These are phyloP conservation scores for Formica selysi DNA, from an alignment of 1,140 invertebrate species.

Conservation along the genomic window DNA sequence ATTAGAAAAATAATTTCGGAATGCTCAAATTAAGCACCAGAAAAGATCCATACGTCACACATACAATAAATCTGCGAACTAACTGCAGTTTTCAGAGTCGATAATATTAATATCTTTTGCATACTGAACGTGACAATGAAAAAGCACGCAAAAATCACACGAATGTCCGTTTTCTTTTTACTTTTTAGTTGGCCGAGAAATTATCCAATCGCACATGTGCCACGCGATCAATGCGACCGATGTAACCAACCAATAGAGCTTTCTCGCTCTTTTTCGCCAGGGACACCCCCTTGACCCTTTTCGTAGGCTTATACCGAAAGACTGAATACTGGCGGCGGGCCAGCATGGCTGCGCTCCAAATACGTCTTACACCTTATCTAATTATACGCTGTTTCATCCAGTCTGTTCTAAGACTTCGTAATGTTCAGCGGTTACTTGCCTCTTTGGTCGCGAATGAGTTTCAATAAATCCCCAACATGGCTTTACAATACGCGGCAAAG, in stretches of 20 bases:
- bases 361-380: slow-evolving; percentile 86
- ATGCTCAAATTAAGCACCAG: slow-evolving; percentile 1
- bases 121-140: background rate
- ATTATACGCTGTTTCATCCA: slow-evolving; percentile 84
- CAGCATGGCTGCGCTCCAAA: slow-evolving; percentile 85
- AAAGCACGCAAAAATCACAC: background rate
- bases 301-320: slow-evolving; percentile 75
- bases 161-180: background rate
- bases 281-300: slow-evolving; percentile 76
- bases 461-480: slow-evolving; percentile 78
- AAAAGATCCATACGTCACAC: background rate
- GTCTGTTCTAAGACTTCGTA: slow-evolving; percentile 80
- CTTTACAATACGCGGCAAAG: slow-evolving; percentile 29
- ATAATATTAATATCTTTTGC: background rate
- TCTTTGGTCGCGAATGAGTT: slow-evolving; percentile 75
- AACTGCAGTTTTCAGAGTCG: background rate
- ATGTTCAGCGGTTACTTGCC: slow-evolving; percentile 82
- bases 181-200: slow-evolving; percentile 32
- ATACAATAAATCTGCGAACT: background rate
- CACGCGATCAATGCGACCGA: slow-evolving; percentile 55
- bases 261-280: slow-evolving; percentile 70
- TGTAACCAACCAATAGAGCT: slow-evolving; percentile 68
- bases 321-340: slow-evolving; percentile 81
- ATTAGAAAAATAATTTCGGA: slow-evolving; percentile 3
- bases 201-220: slow-evolving; percentile 49